These are phyloP conservation scores for Apocrypta bakeri DNA, from an alignment of 1,140 invertebrate species.

Conservation along the genomic window DNA sequence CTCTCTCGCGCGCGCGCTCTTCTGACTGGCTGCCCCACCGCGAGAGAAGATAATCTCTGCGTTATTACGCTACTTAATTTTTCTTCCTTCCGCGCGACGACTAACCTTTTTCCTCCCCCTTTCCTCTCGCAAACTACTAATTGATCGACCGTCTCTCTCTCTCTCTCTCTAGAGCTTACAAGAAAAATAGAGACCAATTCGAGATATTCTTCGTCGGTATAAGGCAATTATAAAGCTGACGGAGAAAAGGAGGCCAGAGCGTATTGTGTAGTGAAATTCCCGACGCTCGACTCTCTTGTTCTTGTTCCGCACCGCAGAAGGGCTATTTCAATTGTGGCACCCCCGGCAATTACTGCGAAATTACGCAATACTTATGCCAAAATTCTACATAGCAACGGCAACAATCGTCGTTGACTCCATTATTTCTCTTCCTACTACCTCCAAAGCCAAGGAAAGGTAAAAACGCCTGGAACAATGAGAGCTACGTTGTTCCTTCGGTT, in stretches of 20 bases:
- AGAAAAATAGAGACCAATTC: not conserved
- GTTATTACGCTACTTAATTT: not conserved
- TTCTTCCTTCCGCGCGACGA: not conserved
- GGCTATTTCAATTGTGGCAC: slow-evolving; percentile 66
- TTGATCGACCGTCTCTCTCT: not conserved
- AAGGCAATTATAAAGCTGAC: slow-evolving; percentile 33
- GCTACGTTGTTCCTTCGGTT: not conserved
- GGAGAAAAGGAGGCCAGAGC: not conserved
- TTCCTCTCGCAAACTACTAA: not conserved
- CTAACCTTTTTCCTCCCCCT: not conserved
- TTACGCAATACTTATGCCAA: slow-evolving; percentile 68
- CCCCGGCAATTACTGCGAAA: slow-evolving; percentile 64
- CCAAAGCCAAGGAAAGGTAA: not conserved
- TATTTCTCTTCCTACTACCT: slow-evolving; percentile 60
- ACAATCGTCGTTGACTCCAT: slow-evolving; percentile 56
- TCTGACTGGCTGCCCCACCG: too few species aligned
- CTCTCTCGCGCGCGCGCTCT: not conserved
- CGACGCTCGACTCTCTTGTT: not conserved
- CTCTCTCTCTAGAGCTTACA: slow-evolving; percentile 1
- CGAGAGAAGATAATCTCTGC: not conserved
- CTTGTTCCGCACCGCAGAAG: slow-evolving; percentile 53
- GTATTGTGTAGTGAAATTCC: not conserved
- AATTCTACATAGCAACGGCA: slow-evolving; percentile 64
- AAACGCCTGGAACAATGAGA: not conserved
- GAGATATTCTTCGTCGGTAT: not conserved